Evolutionary conservation across 2,113 vertebrate species (phyloP).

Genomic region (Elaphurus davidianus): DNA sequence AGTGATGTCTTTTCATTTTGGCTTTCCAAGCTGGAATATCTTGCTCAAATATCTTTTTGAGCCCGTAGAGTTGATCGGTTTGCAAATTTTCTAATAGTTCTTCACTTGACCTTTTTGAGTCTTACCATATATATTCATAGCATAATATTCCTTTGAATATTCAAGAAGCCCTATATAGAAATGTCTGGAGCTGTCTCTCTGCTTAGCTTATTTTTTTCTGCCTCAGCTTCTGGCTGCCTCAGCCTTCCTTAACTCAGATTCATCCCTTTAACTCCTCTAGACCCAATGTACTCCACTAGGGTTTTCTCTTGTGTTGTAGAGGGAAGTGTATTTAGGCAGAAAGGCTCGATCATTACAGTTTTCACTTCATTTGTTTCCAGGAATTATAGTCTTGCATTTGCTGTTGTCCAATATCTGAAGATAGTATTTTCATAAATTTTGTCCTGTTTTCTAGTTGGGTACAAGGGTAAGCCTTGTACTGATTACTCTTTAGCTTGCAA

Average conservation of each 20-base stretch:
- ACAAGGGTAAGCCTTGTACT: background rate
- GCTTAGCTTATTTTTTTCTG: background rate
- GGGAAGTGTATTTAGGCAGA: background rate
- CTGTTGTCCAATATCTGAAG: background rate
- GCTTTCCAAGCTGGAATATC: background rate
- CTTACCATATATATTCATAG: background rate
- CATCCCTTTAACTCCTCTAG: background rate
- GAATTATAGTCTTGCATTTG: background rate
- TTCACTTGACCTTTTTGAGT: background rate
- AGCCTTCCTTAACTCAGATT: background rate
- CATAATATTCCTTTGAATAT: background rate
- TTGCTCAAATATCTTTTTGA: background rate
- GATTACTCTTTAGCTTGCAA: background rate
- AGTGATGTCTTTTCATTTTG: background rate
- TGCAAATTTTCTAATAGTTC: background rate
- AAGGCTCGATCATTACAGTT: background rate
- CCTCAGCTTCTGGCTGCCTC: background rate
- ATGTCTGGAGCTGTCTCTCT: constrained; percentile 8
- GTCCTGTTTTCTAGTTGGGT: constrained; percentile 1
- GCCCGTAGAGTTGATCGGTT: background rate
- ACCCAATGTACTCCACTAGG: background rate
- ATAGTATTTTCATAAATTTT: background rate
- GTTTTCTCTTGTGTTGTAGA: background rate
- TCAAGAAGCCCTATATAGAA: background rate
- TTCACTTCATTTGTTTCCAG: background rate